Base-by-base conservation (phyloP, 2,888 invertebrate genomes). In the Metalampra italica region DNA sequence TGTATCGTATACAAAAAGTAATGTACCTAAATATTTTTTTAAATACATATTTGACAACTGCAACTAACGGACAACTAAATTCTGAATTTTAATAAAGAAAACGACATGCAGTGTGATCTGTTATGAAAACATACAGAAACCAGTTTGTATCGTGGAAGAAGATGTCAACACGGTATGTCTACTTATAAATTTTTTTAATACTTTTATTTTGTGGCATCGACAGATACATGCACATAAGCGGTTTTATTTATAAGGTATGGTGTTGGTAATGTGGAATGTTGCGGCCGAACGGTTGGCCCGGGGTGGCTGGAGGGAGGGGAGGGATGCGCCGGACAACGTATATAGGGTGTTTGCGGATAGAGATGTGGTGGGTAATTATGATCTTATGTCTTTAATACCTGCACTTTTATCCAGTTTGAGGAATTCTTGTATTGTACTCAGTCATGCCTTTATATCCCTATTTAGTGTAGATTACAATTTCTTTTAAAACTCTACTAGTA, bases 181-280 rank as follows among this genome's bases (percentile, higher is more conserved):
- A 69, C 62, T 68, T 62, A 68, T 66, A 67, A 54, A 57, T 75
- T 62, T 68, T 64, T 60, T 56, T 62, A 36, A 72, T 71, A 75
- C n/a, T n/a, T n/a, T n/a, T n/a, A n/a, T n/a, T 71, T 69, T 63
- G 73, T 75, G 71, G 70, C 71, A 62, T 70, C 62, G 66, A 66
- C 82, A 82, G 82, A 83, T 82, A 83, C n/a, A n/a, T 68, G 69
- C 71, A 76, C 71, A 79, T 82, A 79, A 76, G 75, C 68, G 74
- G 69, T 77, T 78, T 78, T 86, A 86, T 85, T 85, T 85, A 84
- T 81, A 82, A 80, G 75, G 75, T n/a, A n/a, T 71, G 73, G 71
- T 78, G 77, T 75, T 75, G 66, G 78, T 70, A 69, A 82, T 79
- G 74, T 78, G 85, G 87, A 87, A 88, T 87, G 85, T 68, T 74